Conservation (phyloP, 1,140 invertebrate species). For the Charaxes varanes region DNA sequence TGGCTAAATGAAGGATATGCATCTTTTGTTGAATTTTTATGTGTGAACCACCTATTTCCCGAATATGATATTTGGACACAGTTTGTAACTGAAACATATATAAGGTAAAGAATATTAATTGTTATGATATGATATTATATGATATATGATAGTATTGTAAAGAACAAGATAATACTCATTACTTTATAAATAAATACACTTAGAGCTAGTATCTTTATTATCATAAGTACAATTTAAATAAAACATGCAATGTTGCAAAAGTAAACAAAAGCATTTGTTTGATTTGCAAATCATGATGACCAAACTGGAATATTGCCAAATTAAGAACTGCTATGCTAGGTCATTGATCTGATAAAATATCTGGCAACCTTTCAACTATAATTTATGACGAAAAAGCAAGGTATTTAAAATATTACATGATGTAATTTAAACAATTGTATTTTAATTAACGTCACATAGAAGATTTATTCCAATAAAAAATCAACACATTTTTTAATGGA, state of each 20-base stretch:
- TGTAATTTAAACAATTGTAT: background rate
- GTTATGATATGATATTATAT: constrained; percentile 8
- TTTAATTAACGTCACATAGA: too few species aligned
- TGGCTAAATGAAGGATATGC: constrained; percentile 97
- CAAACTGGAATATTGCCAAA: constrained; percentile 19
- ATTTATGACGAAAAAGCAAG: constrained; percentile 1
- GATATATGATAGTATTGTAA: too few species aligned
- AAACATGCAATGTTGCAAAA: background rate
- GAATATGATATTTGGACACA: constrained; percentile 96
- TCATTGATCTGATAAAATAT: constrained; percentile 12
- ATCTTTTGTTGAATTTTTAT: constrained; percentile 91
- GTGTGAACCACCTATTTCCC: constrained; percentile 90
- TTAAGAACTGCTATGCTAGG: constrained; percentile 3
- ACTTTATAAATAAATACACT: too few species aligned
- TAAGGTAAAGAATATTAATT: constrained; percentile 50
- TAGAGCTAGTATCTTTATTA: too few species aligned
- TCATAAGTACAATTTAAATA: background rate
- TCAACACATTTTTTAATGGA: too few species aligned
- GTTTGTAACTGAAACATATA: constrained; percentile 90
- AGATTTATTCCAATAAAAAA: too few species aligned
- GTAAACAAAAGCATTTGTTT: too few species aligned
- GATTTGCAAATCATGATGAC: constrained; percentile 13
- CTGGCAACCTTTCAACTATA: constrained; percentile 11
- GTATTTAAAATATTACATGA: background rate
- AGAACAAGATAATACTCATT: too few species aligned